Percentiles rank a stretch among this genome's conserved stretches.
Conservation (phyloP, 2,888 invertebrate genomes). For the Germaria angustata region DNA sequence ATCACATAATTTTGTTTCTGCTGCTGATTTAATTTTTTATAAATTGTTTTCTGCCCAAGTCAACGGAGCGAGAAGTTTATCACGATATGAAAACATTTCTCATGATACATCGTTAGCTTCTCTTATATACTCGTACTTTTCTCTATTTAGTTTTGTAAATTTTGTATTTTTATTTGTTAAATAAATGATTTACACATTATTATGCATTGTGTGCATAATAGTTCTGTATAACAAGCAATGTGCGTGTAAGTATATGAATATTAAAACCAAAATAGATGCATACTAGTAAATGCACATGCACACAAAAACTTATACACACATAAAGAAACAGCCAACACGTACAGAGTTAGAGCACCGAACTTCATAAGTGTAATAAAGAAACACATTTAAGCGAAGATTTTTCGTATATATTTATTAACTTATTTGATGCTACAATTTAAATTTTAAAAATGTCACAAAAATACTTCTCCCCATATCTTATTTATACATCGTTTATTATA, state of each 20-base stretch:
- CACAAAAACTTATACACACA: too few relatives aligned
- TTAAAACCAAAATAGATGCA: background rate
- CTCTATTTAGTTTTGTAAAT: background rate
- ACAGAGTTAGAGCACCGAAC: background rate
- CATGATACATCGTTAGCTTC: background rate
- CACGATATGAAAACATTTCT: background rate
- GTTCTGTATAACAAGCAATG: constrained; percentile 50
- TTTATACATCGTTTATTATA: constrained; percentile 24
- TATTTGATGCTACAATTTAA: too few relatives aligned
- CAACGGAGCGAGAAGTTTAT: background rate
- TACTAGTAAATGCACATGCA: background rate
- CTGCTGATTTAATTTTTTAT: constrained; percentile 1
- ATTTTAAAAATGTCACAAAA: background rate
- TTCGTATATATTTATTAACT: background rate
- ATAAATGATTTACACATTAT: constrained; percentile 61
- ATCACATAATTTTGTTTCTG: constrained; percentile 22
- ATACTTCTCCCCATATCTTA: background rate
- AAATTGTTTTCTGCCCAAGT: background rate
- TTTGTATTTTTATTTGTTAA: constrained; percentile 43
- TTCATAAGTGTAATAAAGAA: background rate
- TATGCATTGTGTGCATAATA: constrained; percentile 63
- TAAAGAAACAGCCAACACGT: background rate
- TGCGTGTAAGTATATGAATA: constrained; percentile 41
- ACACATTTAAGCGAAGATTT: background rate
- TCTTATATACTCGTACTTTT: constrained; percentile 6